These are phyloP conservation scores for Lathamus discolor DNA, from an alignment of 2,113 vertebrate species.

Conservation along the genomic window DNA sequence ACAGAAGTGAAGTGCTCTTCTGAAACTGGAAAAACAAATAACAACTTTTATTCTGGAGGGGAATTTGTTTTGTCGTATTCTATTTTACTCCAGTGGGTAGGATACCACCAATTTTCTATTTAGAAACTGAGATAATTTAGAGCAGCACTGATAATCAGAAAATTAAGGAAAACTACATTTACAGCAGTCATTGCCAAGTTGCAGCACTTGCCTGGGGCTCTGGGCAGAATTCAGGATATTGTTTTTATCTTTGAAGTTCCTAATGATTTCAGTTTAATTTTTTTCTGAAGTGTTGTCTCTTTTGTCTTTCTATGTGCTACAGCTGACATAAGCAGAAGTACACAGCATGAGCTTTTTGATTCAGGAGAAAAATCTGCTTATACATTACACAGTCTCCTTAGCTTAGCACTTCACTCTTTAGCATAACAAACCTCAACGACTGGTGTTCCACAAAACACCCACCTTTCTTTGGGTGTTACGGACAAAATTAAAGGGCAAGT, in stretches of 20 bases:
- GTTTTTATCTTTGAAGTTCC: neutral
- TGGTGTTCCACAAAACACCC: neutral
- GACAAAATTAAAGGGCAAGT: neutral
- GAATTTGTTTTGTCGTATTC: neutral
- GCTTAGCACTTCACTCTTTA: neutral
- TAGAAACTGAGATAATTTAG: neutral
- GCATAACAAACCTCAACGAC: neutral
- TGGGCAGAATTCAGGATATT: neutral
- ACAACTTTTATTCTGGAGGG: neutral
- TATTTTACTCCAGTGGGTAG: neutral
- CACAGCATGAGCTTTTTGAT: neutral
- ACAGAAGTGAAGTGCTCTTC: neutral
- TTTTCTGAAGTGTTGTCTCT: neutral
- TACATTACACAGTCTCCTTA: neutral
- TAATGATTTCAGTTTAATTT: neutral
- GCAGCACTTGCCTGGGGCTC: neutral
- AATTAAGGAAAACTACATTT: neutral
- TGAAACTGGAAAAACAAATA: neutral
- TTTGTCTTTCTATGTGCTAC: neutral
- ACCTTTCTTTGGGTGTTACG: neutral
- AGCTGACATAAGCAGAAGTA: conserved; percentile 27
- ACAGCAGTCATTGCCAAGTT: neutral
- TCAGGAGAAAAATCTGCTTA: conserved; percentile 23
- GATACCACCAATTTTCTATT: neutral
- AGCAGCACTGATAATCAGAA: neutral